Base-by-base conservation (phyloP, 2,113 vertebrate species). In the Erythrolamprus reginae region DNA sequence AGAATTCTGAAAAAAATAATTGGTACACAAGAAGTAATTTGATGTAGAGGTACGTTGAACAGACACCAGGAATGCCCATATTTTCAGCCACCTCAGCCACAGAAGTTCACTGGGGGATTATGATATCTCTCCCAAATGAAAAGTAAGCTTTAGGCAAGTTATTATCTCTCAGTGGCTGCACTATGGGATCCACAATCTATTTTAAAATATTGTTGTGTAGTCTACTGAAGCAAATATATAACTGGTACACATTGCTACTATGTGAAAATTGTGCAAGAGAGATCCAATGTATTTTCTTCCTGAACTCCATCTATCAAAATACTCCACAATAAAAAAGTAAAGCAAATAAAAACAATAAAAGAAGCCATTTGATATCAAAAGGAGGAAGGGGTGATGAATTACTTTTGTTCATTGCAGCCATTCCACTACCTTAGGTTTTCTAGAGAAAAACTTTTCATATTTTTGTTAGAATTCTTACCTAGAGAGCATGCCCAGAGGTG, bases 401-500 rank as follows among this genome's bases (percentile, higher is more conserved):
- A 3, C 17, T 89, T 33, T 91, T 92, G 47, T 53, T 88, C 13
- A 3, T 0, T 38, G 51, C 0, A 77, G 33, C 28, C 48, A 90
- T 56, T 91, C 85, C 19, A 28, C 55, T 45, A 82, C n/a, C 86
- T 19, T 26, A 24, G 33, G 26, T 58, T 89, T 87, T 91, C 47
- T 92, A 55, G 45, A 86, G 89, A 92, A 95, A 96, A 26, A 89
- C n/a, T 87, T 91, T 89, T 85, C 1, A 19, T 93, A 88, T 90
- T 90, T 53, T 94, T 95, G 89, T 89, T 93, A 95, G 91, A 15
- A 92, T 92, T 89, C 95, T 98, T 97, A 99, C 99, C 99, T 98
- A 97, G 99, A 99, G 89, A 99, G 97, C 99, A 99, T 99, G 95
- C 99, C 99, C 88, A 99, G 97, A 89, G 99, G 99, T 92, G 99